phyloP scores from a whole-genome alignment of 1,140 invertebrate species.

The Neocloeon triangulifer region DNA sequence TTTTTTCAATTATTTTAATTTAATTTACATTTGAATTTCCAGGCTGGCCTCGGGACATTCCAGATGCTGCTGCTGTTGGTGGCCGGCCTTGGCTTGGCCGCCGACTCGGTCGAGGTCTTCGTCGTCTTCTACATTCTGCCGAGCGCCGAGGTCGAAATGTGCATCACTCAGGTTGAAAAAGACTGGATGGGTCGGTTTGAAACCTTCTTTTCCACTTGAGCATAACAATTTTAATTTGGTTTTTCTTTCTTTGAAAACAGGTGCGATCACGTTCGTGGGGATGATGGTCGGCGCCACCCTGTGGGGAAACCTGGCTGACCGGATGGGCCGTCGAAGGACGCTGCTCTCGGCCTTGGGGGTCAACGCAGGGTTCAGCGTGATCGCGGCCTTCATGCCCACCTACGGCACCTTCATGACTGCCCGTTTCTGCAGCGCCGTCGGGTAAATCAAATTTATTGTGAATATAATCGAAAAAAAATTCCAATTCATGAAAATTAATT shows the following conservation, averaged over 20 bases:
- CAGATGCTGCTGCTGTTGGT: constrained; percentile 38
- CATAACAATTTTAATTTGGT: too few relatives aligned
- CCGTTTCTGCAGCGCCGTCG: constrained; percentile 32
- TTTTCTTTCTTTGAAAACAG: too few relatives aligned
- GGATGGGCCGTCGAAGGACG: constrained; percentile 34
- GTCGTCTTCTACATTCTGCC: constrained; percentile 54
- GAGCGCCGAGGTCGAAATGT: constrained; percentile 51
- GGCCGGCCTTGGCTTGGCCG: constrained; percentile 43
- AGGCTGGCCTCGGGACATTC: constrained; percentile 49
- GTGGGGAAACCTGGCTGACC: constrained; percentile 49
- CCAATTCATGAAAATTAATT: too few relatives aligned
- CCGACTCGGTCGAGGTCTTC: constrained; percentile 49
- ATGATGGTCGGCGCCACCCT: constrained; percentile 45
- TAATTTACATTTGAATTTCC: constrained; percentile 8
- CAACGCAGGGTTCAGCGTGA: constrained; percentile 44
- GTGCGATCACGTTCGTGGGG: constrained; percentile 40
- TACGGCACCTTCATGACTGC: constrained; percentile 59
- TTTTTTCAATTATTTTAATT: too few relatives aligned
- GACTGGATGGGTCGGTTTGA: constrained; percentile 61
- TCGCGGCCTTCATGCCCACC: constrained; percentile 53
- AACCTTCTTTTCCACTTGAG: neutral
- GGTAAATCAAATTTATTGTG: constrained; percentile 31
- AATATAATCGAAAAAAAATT: too few relatives aligned
- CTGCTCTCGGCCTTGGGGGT: constrained; percentile 47
- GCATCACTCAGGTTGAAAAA: constrained; percentile 46